Conservation (phyloP, 2,888 invertebrate genomes). For the Neuroscelio doddi region DNA sequence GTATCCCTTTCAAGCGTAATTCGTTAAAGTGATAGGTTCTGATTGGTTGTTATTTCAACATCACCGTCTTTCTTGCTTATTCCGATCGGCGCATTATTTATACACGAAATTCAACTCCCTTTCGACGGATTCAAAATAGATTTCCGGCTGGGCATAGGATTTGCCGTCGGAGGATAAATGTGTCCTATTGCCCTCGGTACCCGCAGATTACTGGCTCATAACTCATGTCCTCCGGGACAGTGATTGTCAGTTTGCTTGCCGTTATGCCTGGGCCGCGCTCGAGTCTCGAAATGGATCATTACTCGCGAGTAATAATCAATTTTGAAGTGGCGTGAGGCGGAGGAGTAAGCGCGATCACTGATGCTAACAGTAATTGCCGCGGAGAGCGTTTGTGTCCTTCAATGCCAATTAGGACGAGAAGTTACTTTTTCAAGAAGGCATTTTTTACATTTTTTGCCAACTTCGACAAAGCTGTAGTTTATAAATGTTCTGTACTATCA, state of each 20-base stretch:
- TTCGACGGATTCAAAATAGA: slow-evolving; percentile 33
- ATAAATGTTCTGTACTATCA: too few species aligned
- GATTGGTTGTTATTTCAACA: slow-evolving; percentile 4
- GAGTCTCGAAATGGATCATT: slow-evolving; percentile 66
- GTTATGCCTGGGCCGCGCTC: slow-evolving; percentile 55
- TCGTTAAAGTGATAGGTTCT: slow-evolving; percentile 30
- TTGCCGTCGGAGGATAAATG: slow-evolving; percentile 44
- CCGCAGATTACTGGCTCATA: slow-evolving; percentile 69
- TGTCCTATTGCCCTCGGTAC: slow-evolving; percentile 53
- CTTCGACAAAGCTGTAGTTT: too few species aligned
- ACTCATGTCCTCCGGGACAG: slow-evolving; percentile 67
- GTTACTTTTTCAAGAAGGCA: too few species aligned
- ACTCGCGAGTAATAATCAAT: slow-evolving; percentile 67
- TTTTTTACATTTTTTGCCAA: too few species aligned
- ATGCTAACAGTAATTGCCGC: slow-evolving; percentile 45
- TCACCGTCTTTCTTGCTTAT: slow-evolving; percentile 7
- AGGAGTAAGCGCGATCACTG: slow-evolving; percentile 45
- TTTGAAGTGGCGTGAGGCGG: slow-evolving; percentile 54
- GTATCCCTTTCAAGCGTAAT: too few species aligned
- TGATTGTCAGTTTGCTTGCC: slow-evolving; percentile 69
- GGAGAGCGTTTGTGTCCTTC: slow-evolving; percentile 44
- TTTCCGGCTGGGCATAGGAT: slow-evolving; percentile 30
- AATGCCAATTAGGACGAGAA: slow-evolving; percentile 28
- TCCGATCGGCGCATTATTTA: slow-evolving; percentile 15
- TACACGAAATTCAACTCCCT: slow-evolving; percentile 27